phyloP scores from a whole-genome alignment of 2,797 vertebrate species.

The Cuniculus paca region DNA sequence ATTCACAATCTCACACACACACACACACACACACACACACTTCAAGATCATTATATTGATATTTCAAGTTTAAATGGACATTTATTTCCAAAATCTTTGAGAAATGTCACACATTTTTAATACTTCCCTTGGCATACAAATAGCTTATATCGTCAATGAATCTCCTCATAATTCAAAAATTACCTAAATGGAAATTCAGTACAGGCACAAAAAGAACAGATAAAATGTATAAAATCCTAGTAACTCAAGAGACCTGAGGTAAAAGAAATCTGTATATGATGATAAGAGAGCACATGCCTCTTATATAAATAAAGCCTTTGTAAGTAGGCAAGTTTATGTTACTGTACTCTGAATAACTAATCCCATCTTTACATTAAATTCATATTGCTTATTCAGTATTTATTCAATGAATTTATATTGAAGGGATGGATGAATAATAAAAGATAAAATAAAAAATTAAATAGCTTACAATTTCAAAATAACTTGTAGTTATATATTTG shows the following conservation, averaged over 20 bases:
- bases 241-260: neutral
- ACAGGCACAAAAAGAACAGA: neutral
- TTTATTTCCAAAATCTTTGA: neutral
- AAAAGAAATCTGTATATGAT: neutral
- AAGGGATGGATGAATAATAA: neutral
- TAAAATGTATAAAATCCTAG: neutral
- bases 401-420: neutral
- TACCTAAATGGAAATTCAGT: neutral
- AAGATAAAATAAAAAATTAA: slow-evolving; percentile 24
- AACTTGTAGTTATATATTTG: neutral
- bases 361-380: slow-evolving; percentile 10
- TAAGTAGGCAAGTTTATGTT: neutral
- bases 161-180: neutral
- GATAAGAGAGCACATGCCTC: neutral
- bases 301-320: neutral
- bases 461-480: neutral
- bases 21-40: neutral
- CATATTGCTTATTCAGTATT: neutral
- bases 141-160: neutral
- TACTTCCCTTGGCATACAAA: neutral
- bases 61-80: slow-evolving; percentile 36
- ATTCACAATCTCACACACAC: no score
- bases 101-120: slow-evolving; percentile 14
- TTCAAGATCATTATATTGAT: neutral
- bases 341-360: neutral